Percentiles rank a stretch among this genome's conserved stretches.
Conservation (phyloP, 2,113 vertebrate species). For the Mirounga angustirostris region DNA sequence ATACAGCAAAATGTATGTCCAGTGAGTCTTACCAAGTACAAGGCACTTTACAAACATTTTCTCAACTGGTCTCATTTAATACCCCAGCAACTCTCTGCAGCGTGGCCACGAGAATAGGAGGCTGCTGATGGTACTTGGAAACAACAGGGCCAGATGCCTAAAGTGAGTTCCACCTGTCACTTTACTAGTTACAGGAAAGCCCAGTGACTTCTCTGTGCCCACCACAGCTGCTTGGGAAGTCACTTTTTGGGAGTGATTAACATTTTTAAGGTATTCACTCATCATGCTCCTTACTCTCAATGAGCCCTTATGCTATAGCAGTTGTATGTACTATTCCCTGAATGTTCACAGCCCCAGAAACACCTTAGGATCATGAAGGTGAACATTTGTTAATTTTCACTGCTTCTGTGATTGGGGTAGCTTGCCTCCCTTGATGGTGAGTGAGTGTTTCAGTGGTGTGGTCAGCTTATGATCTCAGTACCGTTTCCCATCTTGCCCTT, state of each 20-base stretch:
- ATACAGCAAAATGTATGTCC: not conserved
- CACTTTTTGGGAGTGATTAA: not conserved
- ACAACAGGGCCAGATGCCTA: not conserved
- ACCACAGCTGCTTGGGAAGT: not conserved
- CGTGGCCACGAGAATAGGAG: not conserved
- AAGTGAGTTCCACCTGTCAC: not conserved
- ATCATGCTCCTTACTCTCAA: not conserved
- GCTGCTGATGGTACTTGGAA: not conserved
- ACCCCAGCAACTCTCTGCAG: not conserved
- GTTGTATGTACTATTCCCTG: not conserved
- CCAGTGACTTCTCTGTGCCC: not conserved
- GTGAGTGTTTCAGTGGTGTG: not conserved
- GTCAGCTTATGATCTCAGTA: not conserved
- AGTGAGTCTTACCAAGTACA: not conserved
- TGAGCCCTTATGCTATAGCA: not conserved
- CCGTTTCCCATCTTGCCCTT: not conserved
- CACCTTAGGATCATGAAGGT: not conserved
- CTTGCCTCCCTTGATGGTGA: not conserved
- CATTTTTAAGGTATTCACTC: not conserved
- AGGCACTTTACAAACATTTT: not conserved
- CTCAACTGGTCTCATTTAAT: not conserved
- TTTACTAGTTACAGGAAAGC: not conserved
- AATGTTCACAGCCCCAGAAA: not conserved
- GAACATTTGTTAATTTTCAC: not conserved
- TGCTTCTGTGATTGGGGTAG: not conserved